A percentile compares a stretch with the other conserved stretches of the same genome.
Conservation (phyloP, 2,797 vertebrate genomes). For the Chelon auratus region DNA sequence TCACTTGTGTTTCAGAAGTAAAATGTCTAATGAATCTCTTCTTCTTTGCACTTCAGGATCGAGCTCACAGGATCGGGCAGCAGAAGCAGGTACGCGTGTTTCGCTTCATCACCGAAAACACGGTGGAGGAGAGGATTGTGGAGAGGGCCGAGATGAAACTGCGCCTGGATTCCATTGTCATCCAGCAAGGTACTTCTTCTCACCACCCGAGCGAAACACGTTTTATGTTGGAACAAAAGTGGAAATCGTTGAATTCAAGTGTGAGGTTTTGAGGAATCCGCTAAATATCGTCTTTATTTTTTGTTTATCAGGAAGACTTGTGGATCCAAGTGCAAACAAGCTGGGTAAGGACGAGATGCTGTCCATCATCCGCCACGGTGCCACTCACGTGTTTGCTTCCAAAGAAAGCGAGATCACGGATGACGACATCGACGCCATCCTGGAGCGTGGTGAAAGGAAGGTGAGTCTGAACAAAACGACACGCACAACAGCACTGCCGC, state of each 20-base stretch:
- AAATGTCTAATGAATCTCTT: no score
- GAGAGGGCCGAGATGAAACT: slow-evolving; percentile 99
- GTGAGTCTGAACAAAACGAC: slow-evolving; percentile 67
- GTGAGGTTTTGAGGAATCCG: background rate
- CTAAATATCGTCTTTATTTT: background rate
- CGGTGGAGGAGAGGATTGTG: slow-evolving; percentile 98
- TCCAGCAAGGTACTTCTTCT: slow-evolving; percentile 91
- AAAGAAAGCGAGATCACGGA: slow-evolving; percentile 99
- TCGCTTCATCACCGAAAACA: slow-evolving; percentile 98
- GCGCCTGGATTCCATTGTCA: slow-evolving; percentile 97
- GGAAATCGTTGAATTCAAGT: no score
- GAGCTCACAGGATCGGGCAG: slow-evolving; percentile 98
- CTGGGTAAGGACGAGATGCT: slow-evolving; percentile 99
- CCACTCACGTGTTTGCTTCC: slow-evolving; percentile 97
- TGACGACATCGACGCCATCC: slow-evolving; percentile 95
- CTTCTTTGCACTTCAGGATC: slow-evolving; percentile 84
- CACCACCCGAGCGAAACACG: no score
- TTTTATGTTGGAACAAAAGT: background rate
- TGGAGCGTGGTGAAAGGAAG: slow-evolving; percentile 97
- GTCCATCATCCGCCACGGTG: slow-evolving; percentile 98
- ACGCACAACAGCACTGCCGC: no score
- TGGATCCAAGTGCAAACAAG: slow-evolving; percentile 97
- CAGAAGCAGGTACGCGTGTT: slow-evolving; percentile 97
- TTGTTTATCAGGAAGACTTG: slow-evolving; percentile 88
- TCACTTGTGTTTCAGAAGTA: no score